phyloP scores from a whole-genome alignment of 2,113 vertebrate genomes.

The Enhydra lutris region DNA sequence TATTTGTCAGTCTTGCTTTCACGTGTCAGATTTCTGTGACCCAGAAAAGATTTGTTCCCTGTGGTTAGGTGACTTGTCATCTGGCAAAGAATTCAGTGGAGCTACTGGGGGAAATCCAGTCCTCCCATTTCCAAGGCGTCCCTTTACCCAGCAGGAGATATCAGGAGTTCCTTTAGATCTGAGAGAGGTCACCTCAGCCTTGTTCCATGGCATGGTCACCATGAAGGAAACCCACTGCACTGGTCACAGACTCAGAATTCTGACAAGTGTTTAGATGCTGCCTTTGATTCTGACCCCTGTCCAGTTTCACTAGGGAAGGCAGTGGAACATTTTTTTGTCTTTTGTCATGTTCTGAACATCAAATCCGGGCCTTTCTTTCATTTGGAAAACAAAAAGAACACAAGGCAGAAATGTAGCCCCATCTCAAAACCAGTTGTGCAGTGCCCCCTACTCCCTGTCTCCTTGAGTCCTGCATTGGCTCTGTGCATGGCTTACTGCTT shows the following conservation, averaged over 20 bases:
- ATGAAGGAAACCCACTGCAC: not conserved
- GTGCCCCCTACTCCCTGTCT: not conserved
- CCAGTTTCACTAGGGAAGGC: not conserved
- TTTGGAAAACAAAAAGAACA: constrained; percentile 8
- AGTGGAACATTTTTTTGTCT: not conserved
- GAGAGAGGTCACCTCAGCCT: not conserved
- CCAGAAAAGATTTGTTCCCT: constrained; percentile 46
- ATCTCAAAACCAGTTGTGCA: not conserved
- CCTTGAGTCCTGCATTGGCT: not conserved
- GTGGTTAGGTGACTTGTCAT: constrained; percentile 9
- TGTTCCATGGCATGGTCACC: not conserved
- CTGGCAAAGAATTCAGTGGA: constrained; percentile 1
- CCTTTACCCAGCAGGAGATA: not conserved
- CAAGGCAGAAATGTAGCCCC: not conserved
- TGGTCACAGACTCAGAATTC: not conserved
- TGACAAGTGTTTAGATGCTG: not conserved
- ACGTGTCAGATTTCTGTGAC: constrained; percentile 54
- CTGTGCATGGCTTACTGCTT: not conserved
- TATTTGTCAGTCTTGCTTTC: not conserved
- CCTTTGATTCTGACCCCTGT: constrained; percentile 24
- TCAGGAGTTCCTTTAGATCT: not conserved
- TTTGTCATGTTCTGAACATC: constrained; percentile 19
- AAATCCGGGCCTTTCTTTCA: constrained; percentile 17
- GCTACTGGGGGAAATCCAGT: not conserved
- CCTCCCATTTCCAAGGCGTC: not conserved